Evolutionary conservation across 2,113 vertebrate species (phyloP).

Genomic region (Falcunculus frontatus): DNA sequence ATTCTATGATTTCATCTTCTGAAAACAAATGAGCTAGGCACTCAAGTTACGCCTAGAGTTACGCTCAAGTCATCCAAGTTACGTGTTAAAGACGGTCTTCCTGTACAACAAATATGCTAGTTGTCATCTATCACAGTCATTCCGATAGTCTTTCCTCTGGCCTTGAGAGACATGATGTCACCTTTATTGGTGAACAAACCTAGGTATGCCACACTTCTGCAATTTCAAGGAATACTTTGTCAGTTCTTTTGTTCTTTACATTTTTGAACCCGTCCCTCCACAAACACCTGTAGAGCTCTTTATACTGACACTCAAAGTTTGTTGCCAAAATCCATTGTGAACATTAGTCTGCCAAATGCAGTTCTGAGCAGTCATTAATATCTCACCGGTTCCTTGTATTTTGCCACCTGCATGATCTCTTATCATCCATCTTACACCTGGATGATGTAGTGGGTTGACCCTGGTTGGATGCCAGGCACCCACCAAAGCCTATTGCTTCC

Average conservation of each 20-base stretch:
- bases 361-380: neutral
- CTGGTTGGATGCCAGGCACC: neutral
- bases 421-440: neutral
- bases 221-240: neutral
- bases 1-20: neutral
- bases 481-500: neutral
- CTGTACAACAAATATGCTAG: too few relatives aligned
- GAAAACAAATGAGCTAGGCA: neutral
- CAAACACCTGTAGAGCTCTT: neutral
- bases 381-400: neutral
- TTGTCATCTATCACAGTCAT: neutral
- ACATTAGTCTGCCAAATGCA: neutral
- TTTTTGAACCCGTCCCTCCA: neutral
- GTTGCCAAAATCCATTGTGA: neutral
- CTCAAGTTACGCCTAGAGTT: too few relatives aligned
- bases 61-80: neutral
- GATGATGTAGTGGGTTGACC: neutral
- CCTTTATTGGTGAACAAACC: neutral
- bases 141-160: neutral
- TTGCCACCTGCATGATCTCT: neutral
- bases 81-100: accelerated
- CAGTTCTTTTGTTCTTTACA: neutral
- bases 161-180: neutral
- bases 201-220: neutral
- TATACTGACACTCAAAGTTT: neutral